Evolutionary conservation across 1,140 invertebrate species (phyloP), one percentile per base, ranked within the genome.

Genomic region (Lepidurus couesii): DNA sequence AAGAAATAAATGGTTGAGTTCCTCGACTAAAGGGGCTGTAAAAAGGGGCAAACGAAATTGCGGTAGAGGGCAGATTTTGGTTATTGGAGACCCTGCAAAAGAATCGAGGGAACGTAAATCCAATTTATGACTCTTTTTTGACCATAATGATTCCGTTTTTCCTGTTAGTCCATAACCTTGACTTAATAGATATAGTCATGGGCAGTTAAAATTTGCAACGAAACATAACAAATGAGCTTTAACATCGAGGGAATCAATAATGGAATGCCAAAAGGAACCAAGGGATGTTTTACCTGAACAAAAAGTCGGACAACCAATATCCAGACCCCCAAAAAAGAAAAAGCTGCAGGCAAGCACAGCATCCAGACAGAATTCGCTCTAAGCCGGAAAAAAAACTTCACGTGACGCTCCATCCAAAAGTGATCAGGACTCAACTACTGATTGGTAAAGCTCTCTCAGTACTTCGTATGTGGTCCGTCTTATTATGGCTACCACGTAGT

Each of bases 121-220:
- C 53, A 65, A n/a, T 65, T 65, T 65, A 65, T 65, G 53, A 65
- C 53, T 65, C 53, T 65, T 65, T 65, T 21, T 21, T 21, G 13
- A 21, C 53, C 13, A 21, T 65, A 65, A 65, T 65, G 53, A 21
- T 65, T 21, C 53, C 53, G 53, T 65, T 65, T 65, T 65, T 65
- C 53, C 53, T 65, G 53, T 65, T 65, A 7, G 13, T 65, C 53
- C 6, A 16, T 65, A 65, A 65, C 53, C 53, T 65, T 65, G 53
- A 13, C 45, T 16, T 13, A 65, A 16, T 65, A 65, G 13, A 65
- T 34, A 34, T 21, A 65, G 53, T 65, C 53, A 65, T 21, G 53
- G 53, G 6, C 53, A 21, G 53, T 65, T 65, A 16, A 16, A 16
- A n/a, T 65, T 7, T 13, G 16, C 21, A 65, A 65, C 53, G 53